Evolutionary conservation across 2,113 vertebrate species (phyloP).

Genomic region (Axis porcinus): DNA sequence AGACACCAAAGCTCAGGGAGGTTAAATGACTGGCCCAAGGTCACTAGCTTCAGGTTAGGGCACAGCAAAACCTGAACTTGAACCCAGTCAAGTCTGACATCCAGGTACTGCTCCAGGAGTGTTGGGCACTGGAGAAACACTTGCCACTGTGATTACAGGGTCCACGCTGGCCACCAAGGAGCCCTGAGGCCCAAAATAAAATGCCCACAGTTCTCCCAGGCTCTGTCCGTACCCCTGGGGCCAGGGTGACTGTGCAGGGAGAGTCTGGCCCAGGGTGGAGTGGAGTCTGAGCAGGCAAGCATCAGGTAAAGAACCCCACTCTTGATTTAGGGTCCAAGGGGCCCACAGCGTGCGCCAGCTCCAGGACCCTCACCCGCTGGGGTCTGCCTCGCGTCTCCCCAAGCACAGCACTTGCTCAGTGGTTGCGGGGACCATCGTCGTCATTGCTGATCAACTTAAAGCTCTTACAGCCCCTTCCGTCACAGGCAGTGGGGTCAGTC

Average conservation of each 20-base stretch:
- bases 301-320: not conserved
- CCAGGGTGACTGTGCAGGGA: rapidly evolving
- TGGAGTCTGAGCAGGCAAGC: not conserved
- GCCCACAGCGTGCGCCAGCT: not conserved
- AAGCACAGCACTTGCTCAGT: not conserved
- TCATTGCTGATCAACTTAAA: not conserved
- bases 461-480: not conserved
- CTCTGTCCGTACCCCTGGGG: not conserved
- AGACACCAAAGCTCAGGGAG: not conserved
- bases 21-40: not conserved
- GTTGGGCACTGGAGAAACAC: not conserved
- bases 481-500: not conserved
- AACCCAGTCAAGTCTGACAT: not conserved
- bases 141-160: no score
- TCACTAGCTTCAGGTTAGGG: not conserved
- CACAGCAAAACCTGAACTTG: not conserved
- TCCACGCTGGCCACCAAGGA: not conserved
- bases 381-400: not conserved
- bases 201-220: not conserved
- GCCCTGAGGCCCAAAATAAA: not conserved
- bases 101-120: not conserved
- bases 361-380: not conserved
- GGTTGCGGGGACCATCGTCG: not conserved
- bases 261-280: not conserved
- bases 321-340: rapidly evolving